Percentiles rank a stretch among this genome's conserved stretches.
Evolutionary conservation across 2,113 vertebrate species (phyloP).

Genomic region (Scopus umbretta): DNA sequence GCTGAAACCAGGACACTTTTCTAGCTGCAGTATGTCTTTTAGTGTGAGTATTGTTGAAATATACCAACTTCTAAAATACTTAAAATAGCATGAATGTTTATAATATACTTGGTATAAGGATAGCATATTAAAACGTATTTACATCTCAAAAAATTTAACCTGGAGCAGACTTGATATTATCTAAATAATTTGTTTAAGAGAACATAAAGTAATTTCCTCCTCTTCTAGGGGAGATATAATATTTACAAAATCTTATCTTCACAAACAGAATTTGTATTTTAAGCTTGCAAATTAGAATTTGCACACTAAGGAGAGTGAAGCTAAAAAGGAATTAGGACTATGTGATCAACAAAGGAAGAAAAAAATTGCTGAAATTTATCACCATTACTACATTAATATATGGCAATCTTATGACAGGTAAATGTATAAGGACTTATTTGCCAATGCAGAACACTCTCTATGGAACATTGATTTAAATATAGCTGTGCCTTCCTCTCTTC

Average conservation of each 20-base stretch:
- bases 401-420: slow-evolving; percentile 19
- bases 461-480: slow-evolving; percentile 58
- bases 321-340: neutral
- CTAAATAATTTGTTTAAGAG: slow-evolving; percentile 22
- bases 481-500: neutral
- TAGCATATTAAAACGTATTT: neutral
- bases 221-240: neutral
- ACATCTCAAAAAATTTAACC: slow-evolving; percentile 13
- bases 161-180: slow-evolving; percentile 6
- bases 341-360: slow-evolving; percentile 15
- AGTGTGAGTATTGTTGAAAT: neutral
- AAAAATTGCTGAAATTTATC: slow-evolving; percentile 12
- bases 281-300: slow-evolving; percentile 44
- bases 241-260: slow-evolving; percentile 34
- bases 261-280: slow-evolving; percentile 29
- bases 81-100: neutral
- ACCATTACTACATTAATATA: slow-evolving; percentile 7
- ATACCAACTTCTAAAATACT: neutral
- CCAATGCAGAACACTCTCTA: neutral
- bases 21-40: neutral
- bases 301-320: neutral
- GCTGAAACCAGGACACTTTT: too few species aligned
- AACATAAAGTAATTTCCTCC: neutral
- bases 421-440: slow-evolving; percentile 39
- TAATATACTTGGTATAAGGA: neutral